Evolutionary conservation across 2,113 vertebrate species (phyloP).

Genomic region (Tragelaphus strepsiceros): DNA sequence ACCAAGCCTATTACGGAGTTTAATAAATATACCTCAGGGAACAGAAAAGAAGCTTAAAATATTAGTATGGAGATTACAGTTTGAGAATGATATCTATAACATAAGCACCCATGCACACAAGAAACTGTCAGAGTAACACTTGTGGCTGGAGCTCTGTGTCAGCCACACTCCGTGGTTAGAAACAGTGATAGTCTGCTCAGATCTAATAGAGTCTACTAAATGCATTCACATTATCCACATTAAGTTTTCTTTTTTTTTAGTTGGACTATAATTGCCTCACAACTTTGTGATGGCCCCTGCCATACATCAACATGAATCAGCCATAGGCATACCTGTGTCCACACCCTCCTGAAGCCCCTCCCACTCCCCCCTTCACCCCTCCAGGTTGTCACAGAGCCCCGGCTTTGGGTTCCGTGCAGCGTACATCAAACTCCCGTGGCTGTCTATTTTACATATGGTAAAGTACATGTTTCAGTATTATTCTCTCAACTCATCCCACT

Average conservation of each 20-base stretch:
- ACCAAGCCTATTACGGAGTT: background rate
- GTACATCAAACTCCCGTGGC: background rate
- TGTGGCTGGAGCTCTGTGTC: background rate
- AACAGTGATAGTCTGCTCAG: background rate
- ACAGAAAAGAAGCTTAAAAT: background rate
- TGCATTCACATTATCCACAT: background rate
- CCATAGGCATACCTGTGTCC: background rate
- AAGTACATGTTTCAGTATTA: background rate
- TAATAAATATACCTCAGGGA: background rate
- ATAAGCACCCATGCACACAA: background rate
- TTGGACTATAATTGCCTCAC: background rate
- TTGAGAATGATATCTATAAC: background rate
- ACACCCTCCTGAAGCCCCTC: background rate
- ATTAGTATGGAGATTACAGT: background rate
- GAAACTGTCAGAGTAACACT: background rate
- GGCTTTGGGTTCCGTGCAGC: background rate
- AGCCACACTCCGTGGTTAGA: background rate
- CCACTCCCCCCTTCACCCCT: rapidly evolving
- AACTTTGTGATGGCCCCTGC: background rate
- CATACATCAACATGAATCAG: background rate
- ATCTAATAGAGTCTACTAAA: background rate
- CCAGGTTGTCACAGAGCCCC: background rate
- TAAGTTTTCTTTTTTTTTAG: background rate
- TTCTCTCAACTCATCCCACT: background rate
- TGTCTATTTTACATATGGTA: background rate